Evolutionary conservation across 2,797 vertebrate genomes (phyloP), one percentile per base, ranked within the genome.

Genomic region (Myripristis murdjan): DNA sequence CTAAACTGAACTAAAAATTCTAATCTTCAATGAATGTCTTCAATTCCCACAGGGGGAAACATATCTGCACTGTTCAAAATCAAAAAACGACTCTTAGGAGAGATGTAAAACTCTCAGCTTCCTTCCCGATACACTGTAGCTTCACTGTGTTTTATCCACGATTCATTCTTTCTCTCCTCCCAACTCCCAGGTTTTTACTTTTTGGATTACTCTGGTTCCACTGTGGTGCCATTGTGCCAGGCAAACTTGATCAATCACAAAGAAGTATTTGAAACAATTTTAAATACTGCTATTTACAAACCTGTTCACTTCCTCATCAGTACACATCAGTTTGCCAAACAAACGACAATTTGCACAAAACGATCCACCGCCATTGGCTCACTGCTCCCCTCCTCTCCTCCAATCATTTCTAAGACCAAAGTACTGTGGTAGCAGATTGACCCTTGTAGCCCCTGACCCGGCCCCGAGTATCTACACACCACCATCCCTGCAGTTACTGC

Each of bases 331-430:
- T 87, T 89, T 87, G 85, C 87, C 83, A 85, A 91, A 89, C 79
- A 73, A 82, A 85, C 70, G 48, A 82, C 73, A 73, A 91, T 90
- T 92, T 92, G 92, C 92, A 94, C 92, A 94, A 92, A 77, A 83
- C n/a, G 64, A 87, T 83, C 64, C 85, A 78, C 78, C 77, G 52
- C 73, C 90, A 90, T 87, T 84, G 84, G 91, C 83, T 90, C 87
- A 84, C 87, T 58, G 83, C 72, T 79, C 82, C 66, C 77, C 72
- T 28, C 74, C 72, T 78, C 73, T 69, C 83, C 82, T 88, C 84
- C 82, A 91, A 91, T 92, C 91, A 88, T 92, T 85, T 91, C 80
- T 91, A 92, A 88, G 93, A 94, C 93, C 93, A 93, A 94, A 93
- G 91, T 94, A 93, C 93, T 94, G 93, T 93, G 93, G 90, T 91